Conservation (phyloP, 2,888 invertebrate genomes). For the Apantesis nais region DNA sequence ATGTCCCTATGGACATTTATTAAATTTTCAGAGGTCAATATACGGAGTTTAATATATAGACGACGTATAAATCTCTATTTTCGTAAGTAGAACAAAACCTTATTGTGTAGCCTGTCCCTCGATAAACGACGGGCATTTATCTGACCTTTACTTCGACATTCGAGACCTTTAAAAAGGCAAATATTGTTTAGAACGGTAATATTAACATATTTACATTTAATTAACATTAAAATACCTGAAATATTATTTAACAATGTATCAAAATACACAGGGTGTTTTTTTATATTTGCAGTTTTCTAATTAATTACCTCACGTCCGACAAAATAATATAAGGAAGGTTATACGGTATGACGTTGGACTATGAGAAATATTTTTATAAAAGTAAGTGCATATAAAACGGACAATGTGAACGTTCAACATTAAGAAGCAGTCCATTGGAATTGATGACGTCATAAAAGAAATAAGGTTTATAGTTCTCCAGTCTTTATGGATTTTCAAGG, state of each 20-base stretch:
- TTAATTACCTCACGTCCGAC: background rate
- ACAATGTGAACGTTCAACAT: constrained; percentile 28
- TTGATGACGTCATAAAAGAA: constrained; percentile 37
- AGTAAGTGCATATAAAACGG: constrained; percentile 27
- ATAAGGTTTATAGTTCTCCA: constrained; percentile 30
- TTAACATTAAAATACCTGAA: background rate
- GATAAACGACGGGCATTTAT: background rate
- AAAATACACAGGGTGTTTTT: background rate
- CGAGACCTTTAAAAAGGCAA: too few relatives aligned
- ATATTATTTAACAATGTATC: background rate
- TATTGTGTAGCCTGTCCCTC: background rate
- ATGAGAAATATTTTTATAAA: constrained; percentile 35
- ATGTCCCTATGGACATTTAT: too few relatives aligned
- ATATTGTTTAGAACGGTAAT: background rate
- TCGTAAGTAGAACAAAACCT: background rate
- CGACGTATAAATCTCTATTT: background rate
- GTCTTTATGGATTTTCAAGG: constrained; percentile 25
- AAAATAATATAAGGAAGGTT: constrained; percentile 19
- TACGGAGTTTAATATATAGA: background rate
- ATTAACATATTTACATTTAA: background rate
- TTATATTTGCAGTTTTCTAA: background rate
- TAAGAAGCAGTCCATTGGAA: constrained; percentile 23
- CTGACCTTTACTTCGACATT: background rate
- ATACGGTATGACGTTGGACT: constrained; percentile 12
- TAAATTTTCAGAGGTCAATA: too few relatives aligned